Percentiles rank a stretch among this genome's conserved stretches.
Evolutionary conservation across 2,113 vertebrate species (phyloP).

Genomic region (Daphoenositta chrysoptera): DNA sequence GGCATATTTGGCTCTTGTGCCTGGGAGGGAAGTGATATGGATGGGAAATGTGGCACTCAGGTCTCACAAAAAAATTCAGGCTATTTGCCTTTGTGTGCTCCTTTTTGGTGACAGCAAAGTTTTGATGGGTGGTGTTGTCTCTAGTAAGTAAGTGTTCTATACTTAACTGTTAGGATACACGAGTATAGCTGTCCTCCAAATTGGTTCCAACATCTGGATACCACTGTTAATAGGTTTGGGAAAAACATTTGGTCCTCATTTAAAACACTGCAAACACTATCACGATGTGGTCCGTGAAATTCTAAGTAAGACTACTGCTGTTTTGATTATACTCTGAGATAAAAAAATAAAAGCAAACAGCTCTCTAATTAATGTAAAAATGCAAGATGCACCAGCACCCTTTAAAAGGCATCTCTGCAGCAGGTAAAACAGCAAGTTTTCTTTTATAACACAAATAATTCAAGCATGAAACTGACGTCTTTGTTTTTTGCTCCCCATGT

Average conservation of each 20-base stretch:
- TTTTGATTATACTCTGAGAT: conserved; percentile 65
- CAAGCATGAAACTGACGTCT: not conserved
- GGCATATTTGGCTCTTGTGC: not conserved
- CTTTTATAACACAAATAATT: not conserved
- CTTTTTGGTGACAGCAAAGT: not conserved
- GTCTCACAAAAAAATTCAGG: not conserved
- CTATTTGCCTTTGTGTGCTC: not conserved
- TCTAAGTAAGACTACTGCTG: conserved; percentile 65
- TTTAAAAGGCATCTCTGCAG: conserved; percentile 1
- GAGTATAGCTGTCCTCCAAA: conserved; percentile 42
- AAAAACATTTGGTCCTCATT: conserved; percentile 69
- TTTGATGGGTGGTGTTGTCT: not conserved
- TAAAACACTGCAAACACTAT: conserved; percentile 52
- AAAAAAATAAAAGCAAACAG: conserved; percentile 15
- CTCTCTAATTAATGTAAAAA: not conserved
- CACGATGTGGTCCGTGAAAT: conserved; percentile 53
- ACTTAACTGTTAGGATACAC: not conserved
- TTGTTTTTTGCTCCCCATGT: not conserved
- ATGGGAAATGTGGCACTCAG: not conserved
- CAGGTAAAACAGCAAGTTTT: not conserved
- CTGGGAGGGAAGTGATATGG: not conserved
- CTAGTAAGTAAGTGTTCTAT: not conserved
- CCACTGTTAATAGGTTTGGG: conserved; percentile 33
- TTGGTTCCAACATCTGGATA: conserved; percentile 71
- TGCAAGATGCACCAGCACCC: conserved; percentile 2